These are phyloP conservation scores for Balaeniceps rex DNA, from an alignment of 2,113 vertebrate genomes.

Conservation along the genomic window DNA sequence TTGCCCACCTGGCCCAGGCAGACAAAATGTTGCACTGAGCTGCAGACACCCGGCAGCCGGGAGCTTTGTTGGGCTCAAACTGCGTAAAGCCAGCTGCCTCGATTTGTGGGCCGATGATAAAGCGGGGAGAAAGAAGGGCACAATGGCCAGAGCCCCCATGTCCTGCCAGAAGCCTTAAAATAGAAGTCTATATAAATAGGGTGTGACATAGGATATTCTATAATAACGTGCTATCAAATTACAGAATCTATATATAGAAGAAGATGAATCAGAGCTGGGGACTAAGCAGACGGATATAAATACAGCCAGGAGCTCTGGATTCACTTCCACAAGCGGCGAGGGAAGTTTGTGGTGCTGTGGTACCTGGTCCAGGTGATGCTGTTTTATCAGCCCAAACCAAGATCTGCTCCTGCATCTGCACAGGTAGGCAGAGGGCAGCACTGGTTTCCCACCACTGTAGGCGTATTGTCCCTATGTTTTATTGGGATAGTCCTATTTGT, in stretches of 20 bases:
- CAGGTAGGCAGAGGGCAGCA: background rate
- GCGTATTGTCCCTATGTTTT: rapidly evolving
- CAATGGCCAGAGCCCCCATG: rapidly evolving
- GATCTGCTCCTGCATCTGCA: background rate
- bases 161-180: background rate
- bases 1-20: background rate
- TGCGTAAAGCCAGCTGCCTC: background rate
- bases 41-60: rapidly evolving
- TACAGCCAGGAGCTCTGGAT: background rate
- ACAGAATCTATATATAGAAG: background rate
- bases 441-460: background rate
- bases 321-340: rapidly evolving
- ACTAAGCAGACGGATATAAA: background rate
- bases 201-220: background rate
- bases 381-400: background rate
- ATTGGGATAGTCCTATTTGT: background rate
- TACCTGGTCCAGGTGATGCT: background rate
- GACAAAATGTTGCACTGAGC: background rate
- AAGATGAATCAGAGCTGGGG: background rate
- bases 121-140: background rate
- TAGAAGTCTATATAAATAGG: background rate
- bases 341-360: background rate
- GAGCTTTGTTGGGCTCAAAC: background rate
- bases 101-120: rapidly evolving
- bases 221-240: rapidly evolving